A percentile compares a stretch with the other conserved stretches of the same genome.
Conservation (phyloP, 1,140 invertebrate species). For the Aphaenogaster floridana region DNA sequence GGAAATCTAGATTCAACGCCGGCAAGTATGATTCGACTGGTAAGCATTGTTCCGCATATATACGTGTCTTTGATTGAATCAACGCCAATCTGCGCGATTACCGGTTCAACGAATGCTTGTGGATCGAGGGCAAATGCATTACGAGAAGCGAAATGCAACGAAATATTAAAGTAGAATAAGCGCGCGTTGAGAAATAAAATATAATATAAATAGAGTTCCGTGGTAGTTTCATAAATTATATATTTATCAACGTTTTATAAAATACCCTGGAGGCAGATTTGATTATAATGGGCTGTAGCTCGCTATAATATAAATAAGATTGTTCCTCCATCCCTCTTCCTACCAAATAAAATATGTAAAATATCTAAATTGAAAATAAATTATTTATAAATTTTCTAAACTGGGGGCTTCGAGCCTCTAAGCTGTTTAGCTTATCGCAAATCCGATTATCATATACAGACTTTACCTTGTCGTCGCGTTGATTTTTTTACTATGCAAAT, state of each 20-base stretch:
- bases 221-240: neutral
- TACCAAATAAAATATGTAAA: neutral
- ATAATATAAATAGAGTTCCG: neutral
- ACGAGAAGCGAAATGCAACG: neutral
- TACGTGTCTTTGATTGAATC: conserved; percentile 59
- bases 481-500: neutral
- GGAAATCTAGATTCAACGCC: conserved; percentile 48
- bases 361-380: neutral
- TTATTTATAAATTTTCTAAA: neutral
- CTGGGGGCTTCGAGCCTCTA: neutral
- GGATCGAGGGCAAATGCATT: conserved; percentile 5
- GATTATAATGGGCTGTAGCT: neutral
- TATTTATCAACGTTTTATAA: conserved; percentile 15
- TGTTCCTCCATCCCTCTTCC: neutral
- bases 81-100: conserved; percentile 58
- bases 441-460: neutral
- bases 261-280: neutral
- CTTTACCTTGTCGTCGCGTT: neutral
- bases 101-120: conserved; percentile 39
- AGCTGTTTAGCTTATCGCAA: neutral
- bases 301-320: neutral
- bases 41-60: conserved; percentile 49
- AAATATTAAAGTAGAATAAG: neutral
- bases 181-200: neutral
- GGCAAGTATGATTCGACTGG: conserved; percentile 55